Conservation (phyloP, 2,797 vertebrate genomes). For the Percopsis omiscomaycus region DNA sequence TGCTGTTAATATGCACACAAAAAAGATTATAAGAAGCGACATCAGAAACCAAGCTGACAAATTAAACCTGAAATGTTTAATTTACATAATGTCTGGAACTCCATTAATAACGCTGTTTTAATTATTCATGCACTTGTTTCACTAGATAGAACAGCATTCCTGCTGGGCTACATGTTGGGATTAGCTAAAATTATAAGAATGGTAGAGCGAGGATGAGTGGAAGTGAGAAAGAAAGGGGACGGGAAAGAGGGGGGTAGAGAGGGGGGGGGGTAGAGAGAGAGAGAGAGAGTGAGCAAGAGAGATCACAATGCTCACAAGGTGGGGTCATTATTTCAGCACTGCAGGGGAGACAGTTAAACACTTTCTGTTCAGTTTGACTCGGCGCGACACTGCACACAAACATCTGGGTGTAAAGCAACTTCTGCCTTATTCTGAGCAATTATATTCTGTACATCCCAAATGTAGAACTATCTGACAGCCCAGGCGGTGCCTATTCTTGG, state of each 20-base stretch:
- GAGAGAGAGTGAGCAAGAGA: constrained; percentile 70
- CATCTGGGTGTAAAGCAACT: constrained; percentile 60
- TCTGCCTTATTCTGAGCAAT: constrained; percentile 58
- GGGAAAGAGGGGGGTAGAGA: constrained; percentile 41
- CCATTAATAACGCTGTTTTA: constrained; percentile 90
- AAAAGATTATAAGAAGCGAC: constrained; percentile 74
- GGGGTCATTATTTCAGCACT: constrained; percentile 74
- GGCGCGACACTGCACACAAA: constrained; percentile 54
- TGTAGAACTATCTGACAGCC: constrained; percentile 56
- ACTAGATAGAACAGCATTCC: constrained; percentile 85
- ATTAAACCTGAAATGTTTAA: constrained; percentile 88
- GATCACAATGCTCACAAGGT: constrained; percentile 77
- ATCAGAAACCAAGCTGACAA: constrained; percentile 80
- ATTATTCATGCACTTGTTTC: constrained; percentile 93
- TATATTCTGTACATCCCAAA: constrained; percentile 53
- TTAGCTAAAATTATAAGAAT: constrained; percentile 70
- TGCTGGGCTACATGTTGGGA: constrained; percentile 83
- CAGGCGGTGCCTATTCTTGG: constrained; percentile 44
- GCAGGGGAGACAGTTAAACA: constrained; percentile 72
- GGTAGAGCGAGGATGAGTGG: constrained; percentile 55
- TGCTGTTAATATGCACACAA: constrained; percentile 79
- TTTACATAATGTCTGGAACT: constrained; percentile 90
- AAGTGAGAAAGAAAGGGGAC: constrained; percentile 55
- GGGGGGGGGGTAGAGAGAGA: constrained; percentile 62
- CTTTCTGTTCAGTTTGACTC: constrained; percentile 69